Evolutionary conservation across 2,888 invertebrate genomes (phyloP).

Genomic region (Ganaspis brasiliensis): DNA sequence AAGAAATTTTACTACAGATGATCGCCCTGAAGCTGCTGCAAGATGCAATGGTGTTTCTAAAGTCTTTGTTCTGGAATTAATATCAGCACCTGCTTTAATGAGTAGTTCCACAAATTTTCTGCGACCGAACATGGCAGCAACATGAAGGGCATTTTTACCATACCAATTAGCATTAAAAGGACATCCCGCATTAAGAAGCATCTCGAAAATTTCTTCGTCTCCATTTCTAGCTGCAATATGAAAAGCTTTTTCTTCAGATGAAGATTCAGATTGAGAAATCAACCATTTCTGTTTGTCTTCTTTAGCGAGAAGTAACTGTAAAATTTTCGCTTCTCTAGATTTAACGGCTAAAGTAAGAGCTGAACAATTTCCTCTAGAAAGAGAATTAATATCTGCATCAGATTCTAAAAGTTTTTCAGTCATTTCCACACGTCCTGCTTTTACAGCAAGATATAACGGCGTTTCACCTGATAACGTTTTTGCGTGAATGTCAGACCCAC

Average conservation of each 20-base stretch:
- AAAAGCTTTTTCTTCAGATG: not conserved
- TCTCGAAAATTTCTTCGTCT: not conserved
- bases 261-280: not conserved
- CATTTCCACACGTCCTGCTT: not conserved
- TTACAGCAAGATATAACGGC: not conserved
- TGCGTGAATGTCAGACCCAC: not conserved
- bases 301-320: not conserved
- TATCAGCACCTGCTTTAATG: constrained; percentile 7
- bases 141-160: not conserved
- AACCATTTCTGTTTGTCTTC: too few relatives aligned
- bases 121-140: not conserved
- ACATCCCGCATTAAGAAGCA: not conserved
- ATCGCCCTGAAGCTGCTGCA: constrained; percentile 13
- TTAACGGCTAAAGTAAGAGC: not conserved
- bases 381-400: not conserved
- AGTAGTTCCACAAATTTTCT: not conserved
- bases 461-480: not conserved
- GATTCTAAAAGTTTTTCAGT: not conserved
- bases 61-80: not conserved
- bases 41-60: not conserved
- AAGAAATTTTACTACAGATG: not conserved
- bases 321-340: not conserved
- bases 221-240: not conserved
- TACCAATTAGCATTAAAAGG: not conserved
- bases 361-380: not conserved